Base-by-base conservation (phyloP, 1,140 invertebrate genomes). In the Heterodera schachtii region DNA sequence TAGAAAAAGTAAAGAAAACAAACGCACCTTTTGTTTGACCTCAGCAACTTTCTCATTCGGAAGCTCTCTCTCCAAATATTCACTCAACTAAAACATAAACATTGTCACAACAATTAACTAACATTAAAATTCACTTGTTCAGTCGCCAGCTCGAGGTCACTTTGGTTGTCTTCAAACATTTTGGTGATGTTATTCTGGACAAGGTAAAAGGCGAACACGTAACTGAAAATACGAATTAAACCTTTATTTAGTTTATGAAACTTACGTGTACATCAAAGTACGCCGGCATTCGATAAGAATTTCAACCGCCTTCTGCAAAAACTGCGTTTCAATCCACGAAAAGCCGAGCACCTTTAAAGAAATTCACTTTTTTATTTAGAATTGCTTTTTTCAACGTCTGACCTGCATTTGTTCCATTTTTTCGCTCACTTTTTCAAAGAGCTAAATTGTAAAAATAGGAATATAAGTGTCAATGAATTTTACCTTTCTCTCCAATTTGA, bases 251-350 rank as follows among this genome's bases (percentile, higher is more conserved):
- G n/a, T n/a, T n/a, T n/a, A 74, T 11, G 8, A 41, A 78, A 67
- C 52, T 31, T 44, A 81, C 11, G 97, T 98, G 91, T 96, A 99
- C 96, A 98, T 99, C 11, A 99, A 92, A 41, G 96, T 98, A 91
- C 98, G 95, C 80, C 97, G 93, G 92, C 97, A 98, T 90, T 87
- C 95, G 92, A 96, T 98, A 60, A 99, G 92, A 90, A 98, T 96
- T 91, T 98, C 96, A 73, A 99, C 96, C 75, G 96, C 96, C 91
- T 96, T 96, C 91, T 96, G 96, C 82, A 98, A 92, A 91, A 97
- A 98, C 92, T 98, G 96, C 86, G 96, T 95, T 93, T 99, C 97
- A 88, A 99, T 98, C 97, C 97, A 99, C 70, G 96, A 97, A 96
- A 98, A 98, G 90, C 97, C 97, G 87, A 98, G 96, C 43, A 81